Percentiles rank a stretch among this genome's conserved stretches.
Conservation (phyloP, 30 jellyfish, hydroid and myxozoan genomes). For the Pelagia noctiluca region DNA sequence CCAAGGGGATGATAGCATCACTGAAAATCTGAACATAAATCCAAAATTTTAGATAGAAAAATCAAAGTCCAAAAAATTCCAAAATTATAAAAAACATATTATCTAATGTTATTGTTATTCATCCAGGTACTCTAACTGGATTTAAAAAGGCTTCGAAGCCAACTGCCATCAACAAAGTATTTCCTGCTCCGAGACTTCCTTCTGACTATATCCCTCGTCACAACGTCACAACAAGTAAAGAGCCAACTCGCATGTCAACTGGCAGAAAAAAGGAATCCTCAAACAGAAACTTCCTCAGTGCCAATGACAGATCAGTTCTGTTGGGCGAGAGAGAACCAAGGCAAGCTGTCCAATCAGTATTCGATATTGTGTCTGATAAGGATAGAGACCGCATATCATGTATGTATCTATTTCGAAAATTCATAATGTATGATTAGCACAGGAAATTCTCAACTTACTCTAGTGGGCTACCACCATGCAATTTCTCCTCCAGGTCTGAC, state of each 20-base stretch:
- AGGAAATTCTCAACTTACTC: no score
- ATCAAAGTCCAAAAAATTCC: no score
- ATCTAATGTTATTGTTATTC: background rate
- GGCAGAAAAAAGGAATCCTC: background rate
- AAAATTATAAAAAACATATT: no score
- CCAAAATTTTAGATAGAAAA: no score
- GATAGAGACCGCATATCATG: conserved; percentile 31
- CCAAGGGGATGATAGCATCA: no score
- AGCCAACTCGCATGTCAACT: background rate
- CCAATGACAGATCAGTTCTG: conserved; percentile 74
- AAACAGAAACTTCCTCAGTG: conserved; percentile 32
- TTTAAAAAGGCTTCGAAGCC: conserved; percentile 71
- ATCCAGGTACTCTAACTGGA: conserved; percentile 78
- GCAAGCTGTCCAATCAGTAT: conserved; percentile 44
- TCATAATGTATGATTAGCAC: no score
- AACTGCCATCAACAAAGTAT: conserved; percentile 44
- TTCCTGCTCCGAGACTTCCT: conserved; percentile 79
- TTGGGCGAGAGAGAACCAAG: conserved; percentile 69
- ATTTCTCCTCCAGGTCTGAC: no score
- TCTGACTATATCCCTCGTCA: conserved; percentile 63
- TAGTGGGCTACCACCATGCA: no score
- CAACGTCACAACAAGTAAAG: conserved; percentile 1
- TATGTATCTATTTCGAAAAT: no score
- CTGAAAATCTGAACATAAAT: no score
- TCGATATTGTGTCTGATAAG: conserved; percentile 45